Evolutionary conservation across 2,797 vertebrate genomes (phyloP).

Genomic region (Trichosurus vulpecula): DNA sequence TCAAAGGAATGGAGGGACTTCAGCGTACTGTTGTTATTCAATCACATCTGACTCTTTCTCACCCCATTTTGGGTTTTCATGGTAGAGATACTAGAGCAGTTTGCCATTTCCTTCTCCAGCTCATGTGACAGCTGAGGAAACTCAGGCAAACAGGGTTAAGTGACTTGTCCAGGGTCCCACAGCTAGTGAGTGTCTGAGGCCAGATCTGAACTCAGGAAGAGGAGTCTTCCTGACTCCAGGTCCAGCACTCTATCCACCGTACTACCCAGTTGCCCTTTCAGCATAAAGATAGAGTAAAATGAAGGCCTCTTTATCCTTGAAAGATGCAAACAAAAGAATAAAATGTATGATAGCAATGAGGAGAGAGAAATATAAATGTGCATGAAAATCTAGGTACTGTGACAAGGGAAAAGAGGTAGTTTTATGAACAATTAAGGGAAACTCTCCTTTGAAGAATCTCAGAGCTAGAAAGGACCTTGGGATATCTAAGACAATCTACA

Average conservation of each 20-base stretch:
- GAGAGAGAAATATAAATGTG: background rate
- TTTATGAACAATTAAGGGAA: background rate
- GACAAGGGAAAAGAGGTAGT: background rate
- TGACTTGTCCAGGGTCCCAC: background rate
- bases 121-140: background rate
- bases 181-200: background rate
- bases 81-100: background rate
- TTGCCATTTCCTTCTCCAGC: background rate
- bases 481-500: background rate
- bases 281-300: background rate
- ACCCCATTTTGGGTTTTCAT: background rate
- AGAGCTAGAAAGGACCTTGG: background rate
- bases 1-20: background rate
- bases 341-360: slow-evolving; percentile 31
- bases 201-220: background rate
- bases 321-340: background rate
- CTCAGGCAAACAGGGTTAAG: background rate
- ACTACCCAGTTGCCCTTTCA: background rate
- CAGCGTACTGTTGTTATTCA: background rate
- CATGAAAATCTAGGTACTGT: background rate
- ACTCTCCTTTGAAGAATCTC: background rate
- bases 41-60: background rate
- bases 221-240: background rate
- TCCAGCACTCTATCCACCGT: background rate
- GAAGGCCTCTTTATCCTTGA: background rate